phyloP scores from a whole-genome alignment of 2,113 vertebrate species.

The Oryzias woworae region DNA sequence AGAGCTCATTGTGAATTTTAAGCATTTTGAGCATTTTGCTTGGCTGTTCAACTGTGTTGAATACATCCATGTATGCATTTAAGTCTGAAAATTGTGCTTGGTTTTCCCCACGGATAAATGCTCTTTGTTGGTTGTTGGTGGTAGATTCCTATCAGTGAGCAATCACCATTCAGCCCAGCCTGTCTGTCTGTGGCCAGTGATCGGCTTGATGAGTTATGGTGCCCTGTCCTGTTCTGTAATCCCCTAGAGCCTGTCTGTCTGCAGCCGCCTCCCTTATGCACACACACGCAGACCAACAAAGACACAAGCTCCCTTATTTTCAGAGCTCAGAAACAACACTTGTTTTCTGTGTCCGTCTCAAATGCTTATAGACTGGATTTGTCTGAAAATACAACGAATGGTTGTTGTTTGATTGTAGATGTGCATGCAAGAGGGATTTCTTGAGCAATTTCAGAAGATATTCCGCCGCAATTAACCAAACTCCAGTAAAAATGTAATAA shows the following conservation, averaged over 20 bases:
- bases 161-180: conserved; percentile 67
- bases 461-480: not conserved
- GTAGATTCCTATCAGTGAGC: conserved; percentile 72
- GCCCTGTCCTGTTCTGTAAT: conserved; percentile 70
- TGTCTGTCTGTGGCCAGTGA: conserved; percentile 69
- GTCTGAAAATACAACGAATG: conserved; percentile 18
- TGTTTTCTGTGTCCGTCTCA: conserved; percentile 60
- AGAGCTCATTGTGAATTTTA: conserved; percentile 13
- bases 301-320: conserved; percentile 55
- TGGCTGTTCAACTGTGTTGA: conserved; percentile 5
- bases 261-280: conserved; percentile 66
- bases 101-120: conserved; percentile 67
- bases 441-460: conserved; percentile 6
- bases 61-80: conserved; percentile 35
- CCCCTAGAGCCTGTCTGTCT: conserved; percentile 76
- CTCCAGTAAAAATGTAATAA: not conserved
- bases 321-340: conserved; percentile 51
- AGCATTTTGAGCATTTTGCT: conserved; percentile 11
- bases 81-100: conserved; percentile 50
- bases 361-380: conserved; percentile 6
- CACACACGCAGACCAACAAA: conserved; percentile 66
- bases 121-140: conserved; percentile 66
- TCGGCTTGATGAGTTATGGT: conserved; percentile 69
- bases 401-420: conserved; percentile 7
- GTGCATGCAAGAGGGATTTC: not conserved